Evolutionary conservation across 2,113 vertebrate genomes (phyloP), one percentile per base, ranked within the genome.

Genomic region (Corythaeola cristata): DNA sequence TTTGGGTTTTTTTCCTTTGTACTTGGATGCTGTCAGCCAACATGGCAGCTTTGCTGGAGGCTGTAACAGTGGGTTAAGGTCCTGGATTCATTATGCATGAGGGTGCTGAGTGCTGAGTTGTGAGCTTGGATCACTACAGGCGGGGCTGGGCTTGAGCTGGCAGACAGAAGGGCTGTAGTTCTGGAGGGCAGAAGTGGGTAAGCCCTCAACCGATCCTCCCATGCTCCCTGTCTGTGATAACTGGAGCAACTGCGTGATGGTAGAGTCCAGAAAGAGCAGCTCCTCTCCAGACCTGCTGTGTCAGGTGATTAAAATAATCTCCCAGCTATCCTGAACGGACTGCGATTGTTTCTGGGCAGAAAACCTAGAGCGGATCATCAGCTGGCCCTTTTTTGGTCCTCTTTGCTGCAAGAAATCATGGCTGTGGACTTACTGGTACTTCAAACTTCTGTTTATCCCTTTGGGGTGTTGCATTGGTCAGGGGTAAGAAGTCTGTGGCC

Each of bases 111-210:
- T 71, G 67, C 92, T 89, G 96, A 86, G 82, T 67, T 80, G 26
- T 14, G 74, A 96, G 91, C 88, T 88, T 75, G 59, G 76, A 90
- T 95, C 85, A 33, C 90, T 96, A 90, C 88, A 80, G 85, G 93
- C 15, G 2, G 41, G 58, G 52, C 92, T 90, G 68, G 68, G 33
- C 30, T 86, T 19, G 47, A 93, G 68, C 64, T 95, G 93, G 30
- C 95, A 95, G 87, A 22, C 44, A 67, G 74, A 75, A 67, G 60
- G 41, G 56, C 91, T 67, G 55, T 50, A 32, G 30, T 23, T 92
- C 39, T 62, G 32, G 26, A 88, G 88, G 79, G 66, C 47, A 77
- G 44, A 52, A 62, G 63, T 74, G 56, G 49, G 28, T 39, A 12
- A 62, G 49, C 55, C 68, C 72, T 83, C 63, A 63, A 63, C 82